phyloP scores from a whole-genome alignment of 2,888 invertebrate genomes.

The Chrysolina haemoptera region DNA sequence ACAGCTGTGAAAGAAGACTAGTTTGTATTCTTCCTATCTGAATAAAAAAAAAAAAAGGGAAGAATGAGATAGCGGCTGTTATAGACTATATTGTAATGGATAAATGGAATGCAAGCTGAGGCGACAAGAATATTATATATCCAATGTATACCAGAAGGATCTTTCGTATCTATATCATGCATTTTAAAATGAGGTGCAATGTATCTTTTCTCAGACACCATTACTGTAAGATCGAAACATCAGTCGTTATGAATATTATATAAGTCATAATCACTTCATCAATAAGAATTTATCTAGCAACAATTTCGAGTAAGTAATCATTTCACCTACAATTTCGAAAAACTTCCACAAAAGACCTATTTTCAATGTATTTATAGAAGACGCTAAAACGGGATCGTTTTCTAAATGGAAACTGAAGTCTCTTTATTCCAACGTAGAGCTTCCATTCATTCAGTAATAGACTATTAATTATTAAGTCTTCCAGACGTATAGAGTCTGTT shows the following conservation, averaged over 20 bases:
- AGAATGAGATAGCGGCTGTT: too few species aligned
- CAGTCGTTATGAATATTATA: not conserved
- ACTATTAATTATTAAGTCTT: slow-evolving; percentile 57
- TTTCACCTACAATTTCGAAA: slow-evolving; percentile 1
- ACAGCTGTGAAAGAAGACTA: too few species aligned
- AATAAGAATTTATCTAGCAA: not conserved
- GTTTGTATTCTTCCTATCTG: too few species aligned
- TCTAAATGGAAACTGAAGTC: slow-evolving; percentile 55
- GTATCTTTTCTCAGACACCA: too few species aligned
- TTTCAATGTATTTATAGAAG: slow-evolving; percentile 37
- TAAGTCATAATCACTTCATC: not conserved
- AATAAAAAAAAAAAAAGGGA: too few species aligned
- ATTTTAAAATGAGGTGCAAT: too few species aligned
- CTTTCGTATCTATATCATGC: too few species aligned
- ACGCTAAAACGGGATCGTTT: slow-evolving; percentile 43
- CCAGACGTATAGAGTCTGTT: slow-evolving; percentile 54
- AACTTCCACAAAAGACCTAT: slow-evolving; percentile 16
- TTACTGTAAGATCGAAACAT: too few species aligned
- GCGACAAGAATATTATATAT: too few species aligned
- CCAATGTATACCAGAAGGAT: too few species aligned
- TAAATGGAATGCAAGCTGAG: too few species aligned
- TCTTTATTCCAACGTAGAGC: slow-evolving; percentile 53
- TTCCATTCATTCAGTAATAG: slow-evolving; percentile 58
- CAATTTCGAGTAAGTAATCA: not conserved
- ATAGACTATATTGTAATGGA: too few species aligned